Conservation (phyloP, 2,797 vertebrate species). For the Spinus olivaceus region DNA sequence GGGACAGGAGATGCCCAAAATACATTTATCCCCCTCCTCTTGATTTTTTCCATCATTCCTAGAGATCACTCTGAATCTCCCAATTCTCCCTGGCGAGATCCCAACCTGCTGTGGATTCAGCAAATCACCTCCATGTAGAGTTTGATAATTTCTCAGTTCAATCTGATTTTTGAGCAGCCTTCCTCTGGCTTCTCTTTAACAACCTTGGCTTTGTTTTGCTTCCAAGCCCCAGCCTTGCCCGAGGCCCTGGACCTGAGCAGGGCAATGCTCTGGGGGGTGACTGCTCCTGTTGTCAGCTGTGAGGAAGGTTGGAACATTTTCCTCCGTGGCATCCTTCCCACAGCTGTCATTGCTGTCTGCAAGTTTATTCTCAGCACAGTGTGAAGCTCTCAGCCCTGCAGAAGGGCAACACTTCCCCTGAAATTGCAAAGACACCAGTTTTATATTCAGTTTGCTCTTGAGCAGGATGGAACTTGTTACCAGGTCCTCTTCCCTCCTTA, state of each 20-base stretch:
- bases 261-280: constrained; percentile 60
- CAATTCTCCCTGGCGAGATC: not conserved
- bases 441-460: constrained; percentile 63
- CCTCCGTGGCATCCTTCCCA: constrained; percentile 75
- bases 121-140: not conserved
- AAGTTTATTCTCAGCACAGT: constrained; percentile 76
- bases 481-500: not conserved
- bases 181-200: not conserved
- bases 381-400: constrained; percentile 75
- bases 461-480: constrained; percentile 35
- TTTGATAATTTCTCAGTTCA: not conserved
- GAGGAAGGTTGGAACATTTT: constrained; percentile 65
- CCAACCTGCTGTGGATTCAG: not conserved
- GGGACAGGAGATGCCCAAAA: not conserved
- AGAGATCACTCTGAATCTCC: not conserved
- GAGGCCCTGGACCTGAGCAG: constrained; percentile 52
- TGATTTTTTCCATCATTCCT: not conserved
- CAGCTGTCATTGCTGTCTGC: constrained; percentile 77
- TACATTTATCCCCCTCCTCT: not conserved
- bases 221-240: not conserved
- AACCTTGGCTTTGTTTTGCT: not conserved
- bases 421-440: constrained; percentile 69
- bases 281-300: constrained; percentile 56
- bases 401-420: constrained; percentile 73
- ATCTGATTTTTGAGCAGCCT: not conserved